Evolutionary conservation across 30 jellyfish, hydroid and myxozoan species (phyloP).

Genomic region (Sanderia malayensis): DNA sequence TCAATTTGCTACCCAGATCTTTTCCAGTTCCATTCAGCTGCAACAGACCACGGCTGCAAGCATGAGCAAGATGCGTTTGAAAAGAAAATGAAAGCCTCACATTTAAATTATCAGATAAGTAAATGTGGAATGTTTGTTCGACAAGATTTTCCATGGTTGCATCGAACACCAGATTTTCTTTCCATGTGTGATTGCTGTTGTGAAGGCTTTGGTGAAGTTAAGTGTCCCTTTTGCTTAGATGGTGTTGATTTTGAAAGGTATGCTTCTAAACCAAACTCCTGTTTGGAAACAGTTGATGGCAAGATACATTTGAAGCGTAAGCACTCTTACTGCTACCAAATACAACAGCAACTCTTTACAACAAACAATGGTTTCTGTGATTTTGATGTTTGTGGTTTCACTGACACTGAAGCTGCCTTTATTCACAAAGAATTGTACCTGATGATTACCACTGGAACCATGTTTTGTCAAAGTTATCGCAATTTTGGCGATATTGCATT

Average conservation of each 20-base stretch:
- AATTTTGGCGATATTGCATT: constrained; percentile 42
- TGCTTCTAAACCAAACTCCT: constrained; percentile 24
- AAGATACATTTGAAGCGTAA: neutral
- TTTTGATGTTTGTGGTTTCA: constrained; percentile 53
- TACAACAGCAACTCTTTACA: constrained; percentile 44
- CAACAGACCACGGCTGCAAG: constrained; percentile 56
- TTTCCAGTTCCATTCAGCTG: constrained; percentile 44
- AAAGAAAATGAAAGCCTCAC: constrained; percentile 20
- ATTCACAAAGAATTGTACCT: constrained; percentile 36
- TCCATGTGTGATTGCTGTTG: constrained; percentile 38
- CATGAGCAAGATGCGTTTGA: constrained; percentile 45
- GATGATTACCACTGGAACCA: constrained; percentile 37
- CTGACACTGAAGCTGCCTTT: constrained; percentile 22
- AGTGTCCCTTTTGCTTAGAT: constrained; percentile 15
- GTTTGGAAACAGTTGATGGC: constrained; percentile 36
- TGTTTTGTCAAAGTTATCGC: constrained; percentile 37
- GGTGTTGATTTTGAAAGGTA: constrained; percentile 35
- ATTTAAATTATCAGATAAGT: constrained; percentile 8
- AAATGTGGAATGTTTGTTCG: constrained; percentile 3
- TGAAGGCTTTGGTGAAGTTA: constrained; percentile 20
- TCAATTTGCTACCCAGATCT: constrained; percentile 40
- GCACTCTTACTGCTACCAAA: constrained; percentile 38
- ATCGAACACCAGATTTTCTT: constrained; percentile 33
- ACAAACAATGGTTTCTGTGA: constrained; percentile 37
- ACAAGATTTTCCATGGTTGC: constrained; percentile 2